Evolutionary conservation across 2,797 vertebrate genomes (phyloP), one percentile per base, ranked within the genome.

Genomic region (Centroberyx gerrardi): DNA sequence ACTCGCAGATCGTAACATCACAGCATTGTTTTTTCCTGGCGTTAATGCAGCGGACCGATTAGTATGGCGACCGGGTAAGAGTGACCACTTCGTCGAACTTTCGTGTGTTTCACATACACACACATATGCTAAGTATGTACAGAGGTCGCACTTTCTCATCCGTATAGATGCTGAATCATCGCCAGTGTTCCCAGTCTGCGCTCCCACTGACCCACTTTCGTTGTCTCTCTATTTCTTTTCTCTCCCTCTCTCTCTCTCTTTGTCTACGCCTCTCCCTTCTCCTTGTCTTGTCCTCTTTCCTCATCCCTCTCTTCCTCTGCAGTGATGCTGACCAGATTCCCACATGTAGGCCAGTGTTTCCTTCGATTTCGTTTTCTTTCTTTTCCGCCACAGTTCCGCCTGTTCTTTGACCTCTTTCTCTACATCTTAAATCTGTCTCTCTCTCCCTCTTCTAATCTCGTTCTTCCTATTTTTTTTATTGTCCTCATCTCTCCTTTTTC

Each of bases 11-110:
- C 8, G 22, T 7, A 78, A 55, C 42, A 74, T 18, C 1, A 31
- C 74, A 75, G 77, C 61, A 78, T 36, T 79, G 64, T 62, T 49
- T 70, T 55, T 51, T 82, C 81, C 68, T 15, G 0, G 13, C 0
- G 44, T 59, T 87, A 71, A 89, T 88, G 86, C 84, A 90, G 82
- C 28, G 22, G 56, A 66, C 62, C 84, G 81, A 88, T 90, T 89
- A 86, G 42, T 66, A 66, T 6, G 76, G 55, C 54, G 68, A 62
- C 72, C 67, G 78, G 72, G 77, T 65, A 49, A 27, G 71, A 27
- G 51, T 44, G 73, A 51, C 33, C 0, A 13, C 15, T 53, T 56
- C 22, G 22, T 22, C 22, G 22, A 22, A 22, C 22, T 22, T 22
- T 48, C 5, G 27, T 15, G 3, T 46, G 29, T 27, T 51, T 36